These are phyloP conservation scores for Xenotilapia longispinis DNA, from an alignment of 2,113 vertebrate genomes.

Conservation along the genomic window DNA sequence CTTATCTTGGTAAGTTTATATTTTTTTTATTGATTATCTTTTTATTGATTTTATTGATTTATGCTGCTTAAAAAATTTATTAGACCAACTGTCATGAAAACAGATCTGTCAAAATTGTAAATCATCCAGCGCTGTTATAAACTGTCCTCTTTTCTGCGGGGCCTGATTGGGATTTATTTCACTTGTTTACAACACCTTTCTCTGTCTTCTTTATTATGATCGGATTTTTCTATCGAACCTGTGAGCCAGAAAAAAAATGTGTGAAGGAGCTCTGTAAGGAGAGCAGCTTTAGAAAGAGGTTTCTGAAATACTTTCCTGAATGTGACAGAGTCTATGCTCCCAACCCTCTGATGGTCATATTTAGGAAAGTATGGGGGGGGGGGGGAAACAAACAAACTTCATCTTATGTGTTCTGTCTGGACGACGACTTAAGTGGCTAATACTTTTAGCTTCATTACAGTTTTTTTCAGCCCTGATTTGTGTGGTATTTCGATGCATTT, in stretches of 20 bases:
- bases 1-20: conserved; percentile 22
- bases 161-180: background rate
- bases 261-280: background rate
- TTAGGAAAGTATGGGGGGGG: background rate
- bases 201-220: background rate
- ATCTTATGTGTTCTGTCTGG: background rate
- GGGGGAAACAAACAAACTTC: background rate
- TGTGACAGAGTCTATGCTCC: background rate
- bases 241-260: background rate
- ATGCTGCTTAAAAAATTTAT: background rate
- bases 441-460: background rate
- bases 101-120: background rate
- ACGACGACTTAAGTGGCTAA: background rate
- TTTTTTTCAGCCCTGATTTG: background rate
- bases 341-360: background rate
- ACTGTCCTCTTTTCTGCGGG: background rate
- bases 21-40: background rate
- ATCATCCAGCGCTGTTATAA: background rate
- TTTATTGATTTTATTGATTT: background rate
- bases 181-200: background rate
- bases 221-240: background rate
- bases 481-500: background rate
- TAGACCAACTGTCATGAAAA: background rate
- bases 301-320: background rate
- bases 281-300: background rate